These are phyloP conservation scores for Phallusia fumigata DNA, from an alignment of 23 tunicate genomes.

Conservation along the genomic window DNA sequence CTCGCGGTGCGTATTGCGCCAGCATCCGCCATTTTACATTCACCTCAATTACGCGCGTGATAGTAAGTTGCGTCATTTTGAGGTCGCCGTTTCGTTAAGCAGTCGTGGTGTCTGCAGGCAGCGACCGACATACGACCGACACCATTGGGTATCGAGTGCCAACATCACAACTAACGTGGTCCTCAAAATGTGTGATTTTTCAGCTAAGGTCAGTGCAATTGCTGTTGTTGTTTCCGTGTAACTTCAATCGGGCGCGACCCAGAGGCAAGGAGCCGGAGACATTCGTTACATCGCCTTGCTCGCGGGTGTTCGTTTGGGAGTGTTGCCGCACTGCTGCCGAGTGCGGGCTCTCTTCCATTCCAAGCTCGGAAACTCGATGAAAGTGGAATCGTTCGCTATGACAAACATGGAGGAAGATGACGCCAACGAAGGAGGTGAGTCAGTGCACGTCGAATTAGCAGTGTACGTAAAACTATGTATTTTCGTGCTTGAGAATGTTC, in stretches of 20 bases:
- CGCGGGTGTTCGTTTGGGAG: background rate
- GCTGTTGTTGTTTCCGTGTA: constrained; percentile 3
- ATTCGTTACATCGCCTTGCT: constrained; percentile 8
- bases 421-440: constrained; percentile 63
- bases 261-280: background rate
- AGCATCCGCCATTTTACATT: constrained; percentile 6
- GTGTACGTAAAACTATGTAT: background rate
- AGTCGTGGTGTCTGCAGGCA: background rate
- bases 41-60: background rate
- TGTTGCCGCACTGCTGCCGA: no score
- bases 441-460: background rate
- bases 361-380: background rate
- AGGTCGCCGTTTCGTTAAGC: background rate
- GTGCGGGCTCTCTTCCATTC: background rate
- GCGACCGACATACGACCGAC: background rate
- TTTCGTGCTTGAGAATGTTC: background rate
- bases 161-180: background rate
- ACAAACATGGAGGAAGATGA: constrained; percentile 90
- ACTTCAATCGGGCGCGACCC: constrained; percentile 5
- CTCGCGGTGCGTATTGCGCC: background rate
- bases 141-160: background rate
- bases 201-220: background rate
- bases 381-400: constrained; percentile 50
- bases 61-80: background rate
- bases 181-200: background rate